A percentile compares a stretch with the other conserved stretches of the same genome.
Evolutionary conservation across 2,113 vertebrate genomes (phyloP).

Genomic region (Nothoprocta pentlandii): DNA sequence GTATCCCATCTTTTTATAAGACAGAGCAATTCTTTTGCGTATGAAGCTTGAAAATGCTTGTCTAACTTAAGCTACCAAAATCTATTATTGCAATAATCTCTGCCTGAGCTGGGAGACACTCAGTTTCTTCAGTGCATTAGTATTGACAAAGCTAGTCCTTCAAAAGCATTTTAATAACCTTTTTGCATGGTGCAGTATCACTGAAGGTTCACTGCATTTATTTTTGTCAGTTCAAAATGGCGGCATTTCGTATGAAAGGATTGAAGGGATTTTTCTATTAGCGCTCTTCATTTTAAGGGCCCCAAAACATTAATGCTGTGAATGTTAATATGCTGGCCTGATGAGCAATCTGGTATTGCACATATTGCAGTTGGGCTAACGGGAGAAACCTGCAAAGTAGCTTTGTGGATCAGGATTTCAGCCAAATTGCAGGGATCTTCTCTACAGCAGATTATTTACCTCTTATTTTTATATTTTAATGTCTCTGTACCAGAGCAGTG

Average conservation of each 20-base stretch:
- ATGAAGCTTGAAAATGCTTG: slow-evolving; percentile 70
- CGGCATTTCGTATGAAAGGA: background rate
- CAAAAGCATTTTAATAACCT: slow-evolving; percentile 63
- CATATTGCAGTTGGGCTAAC: background rate
- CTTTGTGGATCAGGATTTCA: background rate
- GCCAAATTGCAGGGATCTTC: slow-evolving; percentile 32
- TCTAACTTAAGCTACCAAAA: slow-evolving; percentile 69
- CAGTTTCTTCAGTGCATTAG: slow-evolving; percentile 53
- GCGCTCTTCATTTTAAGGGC: slow-evolving; percentile 7
- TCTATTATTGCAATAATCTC: slow-evolving; percentile 74
- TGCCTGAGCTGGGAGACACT: slow-evolving; percentile 45
- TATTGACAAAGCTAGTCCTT: slow-evolving; percentile 61
- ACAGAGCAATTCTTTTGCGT: slow-evolving; percentile 47
- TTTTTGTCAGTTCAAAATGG: slow-evolving; percentile 13
- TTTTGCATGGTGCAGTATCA: slow-evolving; percentile 30
- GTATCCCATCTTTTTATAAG: slow-evolving; percentile 27
- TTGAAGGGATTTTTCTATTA: slow-evolving; percentile 26
- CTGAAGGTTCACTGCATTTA: slow-evolving; percentile 51
- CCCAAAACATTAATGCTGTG: slow-evolving; percentile 20
- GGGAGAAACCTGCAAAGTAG: slow-evolving; percentile 1
- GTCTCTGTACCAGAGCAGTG: background rate
- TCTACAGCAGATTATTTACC: background rate
- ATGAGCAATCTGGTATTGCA: slow-evolving; percentile 27
- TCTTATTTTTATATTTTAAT: background rate
- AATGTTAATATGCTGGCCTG: slow-evolving; percentile 27